These are phyloP conservation scores for Chaetodon trifasciatus DNA, from an alignment of 2,797 vertebrate genomes.

Conservation along the genomic window DNA sequence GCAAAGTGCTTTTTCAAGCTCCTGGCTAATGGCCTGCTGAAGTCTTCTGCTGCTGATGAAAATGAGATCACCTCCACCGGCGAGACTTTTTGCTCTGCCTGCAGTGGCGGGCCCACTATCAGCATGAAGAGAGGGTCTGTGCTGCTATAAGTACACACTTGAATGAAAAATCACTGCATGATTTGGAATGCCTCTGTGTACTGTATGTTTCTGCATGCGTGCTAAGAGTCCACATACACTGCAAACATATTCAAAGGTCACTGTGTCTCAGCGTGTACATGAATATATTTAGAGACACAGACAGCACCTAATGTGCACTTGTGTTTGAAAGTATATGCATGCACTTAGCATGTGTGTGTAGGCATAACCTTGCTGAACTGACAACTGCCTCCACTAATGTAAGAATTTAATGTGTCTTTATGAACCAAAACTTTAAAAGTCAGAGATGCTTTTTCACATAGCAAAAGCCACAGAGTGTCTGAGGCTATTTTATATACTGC, in stretches of 20 bases:
- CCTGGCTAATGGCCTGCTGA: conserved; percentile 66
- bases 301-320: background rate
- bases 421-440: conserved; percentile 1
- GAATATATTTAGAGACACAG: conserved; percentile 13
- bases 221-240: conserved; percentile 4
- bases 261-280: background rate
- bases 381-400: background rate
- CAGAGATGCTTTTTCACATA: background rate
- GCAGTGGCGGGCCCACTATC: conserved; percentile 16
- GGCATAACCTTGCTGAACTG: background rate
- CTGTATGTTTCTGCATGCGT: background rate
- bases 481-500: background rate
- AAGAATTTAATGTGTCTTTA: background rate
- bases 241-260: background rate
- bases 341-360: background rate
- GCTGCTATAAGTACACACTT: conserved; percentile 6
- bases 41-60: conserved; percentile 61
- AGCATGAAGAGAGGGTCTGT: background rate
- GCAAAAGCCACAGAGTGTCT: background rate
- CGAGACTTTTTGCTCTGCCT: conserved; percentile 27
- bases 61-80: conserved; percentile 54
- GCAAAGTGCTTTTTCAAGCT: conserved; percentile 66
- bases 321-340: background rate
- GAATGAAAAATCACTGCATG: conserved; percentile 6
- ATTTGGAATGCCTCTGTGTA: conserved; percentile 1